These are phyloP conservation scores for Fragum whitleyi DNA, from an alignment of 2,888 invertebrate genomes.

Conservation along the genomic window DNA sequence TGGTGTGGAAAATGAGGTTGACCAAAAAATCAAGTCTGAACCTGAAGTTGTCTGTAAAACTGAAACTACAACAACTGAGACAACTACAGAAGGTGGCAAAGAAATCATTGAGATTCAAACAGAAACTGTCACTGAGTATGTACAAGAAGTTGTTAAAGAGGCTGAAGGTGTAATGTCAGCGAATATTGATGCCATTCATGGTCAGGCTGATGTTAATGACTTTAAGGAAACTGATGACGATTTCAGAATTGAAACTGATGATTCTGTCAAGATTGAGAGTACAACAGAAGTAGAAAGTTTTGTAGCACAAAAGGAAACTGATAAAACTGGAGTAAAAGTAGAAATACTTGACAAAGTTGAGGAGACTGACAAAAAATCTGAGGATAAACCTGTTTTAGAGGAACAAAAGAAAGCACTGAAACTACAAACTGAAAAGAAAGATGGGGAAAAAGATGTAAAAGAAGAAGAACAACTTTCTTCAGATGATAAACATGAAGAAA, in stretches of 20 bases:
- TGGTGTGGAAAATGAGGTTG: neutral
- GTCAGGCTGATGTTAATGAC: neutral
- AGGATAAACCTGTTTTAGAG: neutral
- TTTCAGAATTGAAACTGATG: neutral
- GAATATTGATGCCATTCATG: neutral
- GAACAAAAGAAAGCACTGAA: neutral
- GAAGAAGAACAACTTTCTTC: neutral
- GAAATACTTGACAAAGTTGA: neutral
- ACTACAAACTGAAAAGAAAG: neutral
- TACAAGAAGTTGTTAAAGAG: neutral
- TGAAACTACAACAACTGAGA: constrained; percentile 5
- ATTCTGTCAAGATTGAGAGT: neutral
- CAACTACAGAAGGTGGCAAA: neutral
- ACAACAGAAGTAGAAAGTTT: too few species aligned
- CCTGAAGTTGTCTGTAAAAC: neutral
- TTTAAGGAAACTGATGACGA: neutral
- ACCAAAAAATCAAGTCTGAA: neutral
- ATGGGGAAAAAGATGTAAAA: neutral
- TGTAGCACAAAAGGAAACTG: neutral
- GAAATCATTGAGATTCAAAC: neutral
- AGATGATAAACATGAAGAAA: neutral
- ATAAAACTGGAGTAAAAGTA: neutral
- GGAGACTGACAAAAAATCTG: neutral
- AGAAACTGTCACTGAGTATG: constrained; percentile 9
- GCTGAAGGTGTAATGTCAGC: neutral